Evolutionary conservation across 2,113 vertebrate species (phyloP).

Genomic region (Glareola pratincola): DNA sequence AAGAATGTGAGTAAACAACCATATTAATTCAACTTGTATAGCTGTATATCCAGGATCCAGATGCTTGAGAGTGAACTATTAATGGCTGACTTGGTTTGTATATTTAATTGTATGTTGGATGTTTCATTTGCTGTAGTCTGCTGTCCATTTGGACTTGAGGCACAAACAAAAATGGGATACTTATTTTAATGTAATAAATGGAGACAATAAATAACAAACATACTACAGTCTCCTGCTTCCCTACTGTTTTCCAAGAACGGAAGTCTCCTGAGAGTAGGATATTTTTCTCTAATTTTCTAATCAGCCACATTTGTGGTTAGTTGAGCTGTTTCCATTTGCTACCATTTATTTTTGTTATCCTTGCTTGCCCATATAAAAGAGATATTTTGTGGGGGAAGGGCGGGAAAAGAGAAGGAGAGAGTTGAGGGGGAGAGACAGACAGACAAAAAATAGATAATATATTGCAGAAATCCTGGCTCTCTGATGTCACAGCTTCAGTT

Average conservation of each 20-base stretch:
- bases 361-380: neutral
- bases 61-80: conserved; percentile 10
- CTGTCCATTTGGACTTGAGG: neutral
- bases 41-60: conserved; percentile 27
- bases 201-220: neutral
- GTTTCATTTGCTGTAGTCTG: neutral
- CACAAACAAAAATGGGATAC: neutral
- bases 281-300: conserved; percentile 44
- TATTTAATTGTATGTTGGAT: conserved; percentile 11
- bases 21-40: conserved; percentile 32
- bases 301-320: conserved; percentile 25
- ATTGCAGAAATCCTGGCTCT: conserved; percentile 10
- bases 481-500: conserved; percentile 11
- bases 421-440: neutral
- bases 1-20: conserved; percentile 38
- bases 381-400: neutral
- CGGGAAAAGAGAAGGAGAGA: neutral
- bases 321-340: conserved; percentile 43
- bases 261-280: neutral
- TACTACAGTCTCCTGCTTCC: neutral
- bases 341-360: conserved; percentile 24
- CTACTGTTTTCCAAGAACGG: conserved; percentile 6
- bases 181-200: conserved; percentile 42
- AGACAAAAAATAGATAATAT: neutral
- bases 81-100: neutral